Conservation (phyloP, 2,113 vertebrate species). For the Indicator indicator region DNA sequence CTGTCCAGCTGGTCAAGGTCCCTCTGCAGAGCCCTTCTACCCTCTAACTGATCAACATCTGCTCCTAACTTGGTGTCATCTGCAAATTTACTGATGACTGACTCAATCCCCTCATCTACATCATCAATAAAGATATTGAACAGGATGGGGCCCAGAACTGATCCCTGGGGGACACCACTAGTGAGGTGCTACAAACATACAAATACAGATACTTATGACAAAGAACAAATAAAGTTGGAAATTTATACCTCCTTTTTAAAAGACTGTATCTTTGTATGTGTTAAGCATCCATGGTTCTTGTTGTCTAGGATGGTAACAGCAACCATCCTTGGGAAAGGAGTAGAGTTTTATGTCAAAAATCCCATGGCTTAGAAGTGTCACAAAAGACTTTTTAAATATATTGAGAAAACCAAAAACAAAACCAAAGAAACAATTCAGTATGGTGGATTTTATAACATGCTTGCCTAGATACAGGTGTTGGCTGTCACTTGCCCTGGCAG, state of each 20-base stretch:
- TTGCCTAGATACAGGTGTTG: not conserved
- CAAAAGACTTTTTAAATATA: not conserved
- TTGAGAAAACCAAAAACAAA: not conserved
- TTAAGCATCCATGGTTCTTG: not conserved
- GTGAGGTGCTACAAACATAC: not conserved
- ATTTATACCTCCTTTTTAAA: not conserved
- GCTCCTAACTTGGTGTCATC: too few relatives aligned
- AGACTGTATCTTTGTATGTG: not conserved
- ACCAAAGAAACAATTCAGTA: too few relatives aligned
- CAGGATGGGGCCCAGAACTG: too few relatives aligned
- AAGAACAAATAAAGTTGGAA: not conserved
- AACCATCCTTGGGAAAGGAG: not conserved
- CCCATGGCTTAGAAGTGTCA: not conserved
- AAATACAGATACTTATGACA: not conserved
- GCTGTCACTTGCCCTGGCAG: not conserved
- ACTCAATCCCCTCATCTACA: too few relatives aligned
- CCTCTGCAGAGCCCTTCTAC: too few relatives aligned
- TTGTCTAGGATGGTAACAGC: not conserved
- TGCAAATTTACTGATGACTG: too few relatives aligned
- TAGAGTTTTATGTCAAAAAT: not conserved
- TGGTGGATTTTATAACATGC: rapidly evolving
- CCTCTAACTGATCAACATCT: too few relatives aligned
- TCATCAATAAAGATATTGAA: too few relatives aligned
- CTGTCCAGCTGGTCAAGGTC: too few relatives aligned
- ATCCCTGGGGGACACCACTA: too few relatives aligned